Evolutionary conservation across 2,888 invertebrate genomes (phyloP).

Genomic region (Agriopis marginaria): DNA sequence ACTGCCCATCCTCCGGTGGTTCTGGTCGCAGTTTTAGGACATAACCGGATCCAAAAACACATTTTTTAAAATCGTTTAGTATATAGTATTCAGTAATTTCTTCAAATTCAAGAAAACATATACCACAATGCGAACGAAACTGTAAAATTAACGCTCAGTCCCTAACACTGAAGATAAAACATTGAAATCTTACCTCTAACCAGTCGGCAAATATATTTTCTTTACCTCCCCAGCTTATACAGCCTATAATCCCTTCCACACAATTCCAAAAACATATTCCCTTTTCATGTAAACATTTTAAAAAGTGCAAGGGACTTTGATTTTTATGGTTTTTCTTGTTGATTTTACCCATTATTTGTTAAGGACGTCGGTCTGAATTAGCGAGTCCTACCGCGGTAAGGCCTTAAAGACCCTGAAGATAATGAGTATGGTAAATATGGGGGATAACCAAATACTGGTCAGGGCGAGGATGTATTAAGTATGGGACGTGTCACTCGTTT

Average conservation of each 20-base stretch:
- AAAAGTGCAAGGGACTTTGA: slow-evolving; percentile 32
- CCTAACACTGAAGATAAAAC: slow-evolving; percentile 61
- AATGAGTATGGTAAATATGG: slow-evolving; percentile 63
- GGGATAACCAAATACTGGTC: slow-evolving; percentile 37
- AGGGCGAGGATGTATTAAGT: neutral
- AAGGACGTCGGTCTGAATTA: slow-evolving; percentile 77
- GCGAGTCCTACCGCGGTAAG: slow-evolving; percentile 79
- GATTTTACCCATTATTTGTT: slow-evolving; percentile 69
- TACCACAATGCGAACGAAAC: slow-evolving; percentile 34
- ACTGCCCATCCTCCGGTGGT: no score
- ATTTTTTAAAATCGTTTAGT: neutral
- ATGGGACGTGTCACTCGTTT: slow-evolving; percentile 1
- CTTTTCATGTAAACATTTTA: neutral
- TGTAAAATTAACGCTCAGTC: slow-evolving; percentile 60
- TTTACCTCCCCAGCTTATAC: slow-evolving; percentile 52
- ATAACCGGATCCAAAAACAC: neutral
- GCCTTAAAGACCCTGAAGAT: slow-evolving; percentile 61
- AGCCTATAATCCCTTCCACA: slow-evolving; percentile 50
- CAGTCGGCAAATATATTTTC: slow-evolving; percentile 68
- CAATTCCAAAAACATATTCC: neutral
- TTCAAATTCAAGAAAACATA: slow-evolving; percentile 36
- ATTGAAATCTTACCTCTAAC: slow-evolving; percentile 69
- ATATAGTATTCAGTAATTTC: neutral
- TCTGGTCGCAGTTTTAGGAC: no score
- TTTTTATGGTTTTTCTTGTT: slow-evolving; percentile 55